Base-by-base conservation (phyloP, 2,888 invertebrate species). In the Cephalotes varians region DNA sequence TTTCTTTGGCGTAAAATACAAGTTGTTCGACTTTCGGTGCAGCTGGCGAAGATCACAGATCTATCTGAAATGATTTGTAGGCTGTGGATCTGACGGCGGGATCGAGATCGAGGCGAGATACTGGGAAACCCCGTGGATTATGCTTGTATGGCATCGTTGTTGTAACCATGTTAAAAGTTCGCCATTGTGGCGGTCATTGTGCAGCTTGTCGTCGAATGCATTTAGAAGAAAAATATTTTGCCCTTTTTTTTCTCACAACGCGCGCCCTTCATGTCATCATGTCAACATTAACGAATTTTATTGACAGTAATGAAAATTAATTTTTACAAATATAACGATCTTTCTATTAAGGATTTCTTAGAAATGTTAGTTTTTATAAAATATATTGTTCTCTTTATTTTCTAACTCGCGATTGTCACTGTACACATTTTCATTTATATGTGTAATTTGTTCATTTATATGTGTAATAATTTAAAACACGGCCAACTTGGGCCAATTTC, bases 101-200 rank as follows among this genome's bases (percentile, higher is more conserved):
- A 92, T 92, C 90, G 82, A 93, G 92, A 92, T 92, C 91, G 87
- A 85, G 85, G 72, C 81, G 86, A 91, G 93, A 93, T 93, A 88
- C 76, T 82, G 76, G 71, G 92, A 89, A 91, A 91, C 91, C 92
- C 92, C 91, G 89, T 91, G 92, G 93, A 93, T 92, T 92, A 91
- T 91, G 88, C 88, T 85, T 87, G 90, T 87, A 89, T 88, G 89
- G 77, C 86, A 82, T 81, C 87, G 82, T 88, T 88, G 89, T 87
- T 82, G 86, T 89, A 88, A 91, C 88, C 86, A 89, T 88, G 92
- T 90, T 91, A 91, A 92, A 92, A 93, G 93, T 92, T 89, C 82
- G 84, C 89, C 89, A 92, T 92, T 92, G 91, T 92, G 62, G 81
- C 62, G 73, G 74, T 83, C 87, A 91, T 92, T 92, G 91, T 91